These are phyloP conservation scores for Lasioglossum oenotherae DNA, from an alignment of 2,888 invertebrate species.

Conservation along the genomic window DNA sequence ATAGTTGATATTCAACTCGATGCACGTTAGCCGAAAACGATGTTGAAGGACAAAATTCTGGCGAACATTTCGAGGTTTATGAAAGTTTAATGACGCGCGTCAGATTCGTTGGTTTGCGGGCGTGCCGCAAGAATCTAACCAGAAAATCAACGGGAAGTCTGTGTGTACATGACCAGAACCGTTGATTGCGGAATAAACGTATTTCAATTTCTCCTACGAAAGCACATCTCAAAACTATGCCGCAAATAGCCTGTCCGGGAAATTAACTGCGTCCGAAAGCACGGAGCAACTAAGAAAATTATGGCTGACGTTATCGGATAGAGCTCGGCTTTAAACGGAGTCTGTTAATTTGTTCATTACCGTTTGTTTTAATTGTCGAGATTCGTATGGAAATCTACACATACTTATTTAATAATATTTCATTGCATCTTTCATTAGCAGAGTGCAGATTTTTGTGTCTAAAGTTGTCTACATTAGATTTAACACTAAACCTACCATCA, in stretches of 20 bases:
- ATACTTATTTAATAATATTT: neutral
- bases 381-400: neutral
- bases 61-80: neutral
- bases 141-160: constrained; percentile 34
- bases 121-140: constrained; percentile 18
- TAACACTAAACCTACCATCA: too few species aligned
- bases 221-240: constrained; percentile 60
- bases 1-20: neutral
- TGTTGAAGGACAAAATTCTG: neutral
- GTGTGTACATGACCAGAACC: constrained; percentile 28
- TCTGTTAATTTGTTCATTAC: constrained; percentile 28
- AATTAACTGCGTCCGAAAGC: constrained; percentile 38
- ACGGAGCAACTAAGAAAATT: constrained; percentile 44
- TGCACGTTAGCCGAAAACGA: neutral
- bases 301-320: constrained; percentile 40
- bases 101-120: constrained; percentile 10
- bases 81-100: constrained; percentile 7
- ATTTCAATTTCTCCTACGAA: constrained; percentile 58
- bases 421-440: too few species aligned
- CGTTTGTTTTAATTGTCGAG: constrained; percentile 19
- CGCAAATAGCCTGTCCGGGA: constrained; percentile 11
- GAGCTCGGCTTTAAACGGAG: constrained; percentile 31
- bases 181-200: constrained; percentile 43
- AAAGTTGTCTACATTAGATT: too few species aligned
- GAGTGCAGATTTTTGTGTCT: too few species aligned